Evolutionary conservation across 1,140 invertebrate genomes (phyloP).

Genomic region (Apocrypta bakeri): DNA sequence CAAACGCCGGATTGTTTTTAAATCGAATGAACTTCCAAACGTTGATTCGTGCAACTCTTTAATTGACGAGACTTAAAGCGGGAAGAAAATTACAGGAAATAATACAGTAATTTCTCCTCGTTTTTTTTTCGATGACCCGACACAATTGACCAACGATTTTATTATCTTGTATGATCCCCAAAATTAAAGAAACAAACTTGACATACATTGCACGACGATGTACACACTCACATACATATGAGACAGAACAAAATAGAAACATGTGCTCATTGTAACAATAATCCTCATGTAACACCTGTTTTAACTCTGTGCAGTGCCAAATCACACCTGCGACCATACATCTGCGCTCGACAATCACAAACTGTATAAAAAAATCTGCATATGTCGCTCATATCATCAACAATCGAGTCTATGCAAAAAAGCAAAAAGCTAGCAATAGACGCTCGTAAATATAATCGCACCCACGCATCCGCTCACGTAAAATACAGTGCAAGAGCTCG

Average conservation of each 20-base stretch:
- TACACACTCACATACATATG: background rate
- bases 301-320: constrained; percentile 51
- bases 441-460: background rate
- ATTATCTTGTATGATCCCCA: no score
- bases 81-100: background rate
- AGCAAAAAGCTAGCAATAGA: background rate
- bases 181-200: no score
- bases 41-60: no score
- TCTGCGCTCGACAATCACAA: constrained; percentile 51
- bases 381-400: constrained; percentile 45
- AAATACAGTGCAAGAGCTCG: background rate
- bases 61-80: no score
- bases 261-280: constrained; percentile 22
- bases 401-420: constrained; percentile 20
- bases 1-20: constrained; percentile 8
- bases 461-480: background rate
- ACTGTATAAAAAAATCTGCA: constrained; percentile 21
- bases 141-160: no score
- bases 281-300: constrained; percentile 40
- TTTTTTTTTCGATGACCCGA: no score
- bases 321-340: constrained; percentile 49
- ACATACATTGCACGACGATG: no score
- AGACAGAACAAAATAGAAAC: background rate
- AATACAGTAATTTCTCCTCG: no score
- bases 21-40: background rate